Percentiles rank a stretch among this genome's conserved stretches.
Conservation (phyloP, 2,113 vertebrate species). For the Festucalex cinctus region DNA sequence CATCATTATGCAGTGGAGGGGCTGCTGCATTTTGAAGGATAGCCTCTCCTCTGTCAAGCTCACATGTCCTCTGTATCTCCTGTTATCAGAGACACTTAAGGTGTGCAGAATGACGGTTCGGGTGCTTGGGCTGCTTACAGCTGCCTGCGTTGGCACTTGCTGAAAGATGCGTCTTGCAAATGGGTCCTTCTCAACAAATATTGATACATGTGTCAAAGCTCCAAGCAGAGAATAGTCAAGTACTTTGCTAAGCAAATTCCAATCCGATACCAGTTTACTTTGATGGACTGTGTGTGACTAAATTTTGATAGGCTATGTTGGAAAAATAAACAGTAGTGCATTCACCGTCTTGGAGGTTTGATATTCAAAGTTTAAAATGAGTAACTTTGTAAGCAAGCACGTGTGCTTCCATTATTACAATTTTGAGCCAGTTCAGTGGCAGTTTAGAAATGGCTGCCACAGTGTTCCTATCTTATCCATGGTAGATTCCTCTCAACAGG, state of each 20-base stretch:
- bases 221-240: background rate
- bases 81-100: conserved; percentile 23
- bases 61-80: conserved; percentile 32
- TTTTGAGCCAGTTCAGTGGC: no score
- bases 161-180: background rate
- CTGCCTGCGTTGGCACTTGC: background rate
- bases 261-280: background rate
- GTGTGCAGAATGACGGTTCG: background rate
- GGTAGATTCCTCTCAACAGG: no score
- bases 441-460: no score
- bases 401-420: no score
- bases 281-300: background rate
- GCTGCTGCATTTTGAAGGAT: conserved; percentile 50
- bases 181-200: background rate
- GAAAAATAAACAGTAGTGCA: background rate
- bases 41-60: conserved; percentile 37
- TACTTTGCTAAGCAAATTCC: background rate
- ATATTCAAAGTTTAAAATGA: background rate
- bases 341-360: background rate
- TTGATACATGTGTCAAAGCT: background rate
- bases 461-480: no score
- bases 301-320: background rate
- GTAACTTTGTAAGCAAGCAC: background rate
- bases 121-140: conserved; percentile 15
- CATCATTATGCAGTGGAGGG: conserved; percentile 56